Evolutionary conservation across 2,113 vertebrate species (phyloP).

Genomic region (Genyomyrus donnyi): DNA sequence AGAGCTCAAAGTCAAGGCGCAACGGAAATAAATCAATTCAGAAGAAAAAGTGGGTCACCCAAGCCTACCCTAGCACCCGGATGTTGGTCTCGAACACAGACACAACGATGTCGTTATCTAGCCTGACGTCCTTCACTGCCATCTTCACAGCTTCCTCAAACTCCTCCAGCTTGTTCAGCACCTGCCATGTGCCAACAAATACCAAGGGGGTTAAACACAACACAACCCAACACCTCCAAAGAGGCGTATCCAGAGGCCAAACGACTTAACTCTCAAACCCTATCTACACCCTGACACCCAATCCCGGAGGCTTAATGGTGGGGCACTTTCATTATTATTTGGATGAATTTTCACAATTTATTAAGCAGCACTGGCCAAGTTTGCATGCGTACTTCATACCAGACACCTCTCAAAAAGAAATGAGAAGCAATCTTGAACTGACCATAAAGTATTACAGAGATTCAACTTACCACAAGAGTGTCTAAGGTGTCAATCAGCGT

Average conservation of each 20-base stretch:
- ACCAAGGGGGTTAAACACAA: background rate
- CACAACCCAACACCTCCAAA: background rate
- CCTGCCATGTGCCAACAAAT: slow-evolving; percentile 37
- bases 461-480: slow-evolving; percentile 65
- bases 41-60: background rate
- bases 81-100: slow-evolving; percentile 77
- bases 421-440: background rate
- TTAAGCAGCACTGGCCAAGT: background rate
- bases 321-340: background rate
- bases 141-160: slow-evolving; percentile 69
- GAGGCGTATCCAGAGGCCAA: background rate
- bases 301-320: background rate
- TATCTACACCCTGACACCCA: background rate
- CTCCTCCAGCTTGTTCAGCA: slow-evolving; percentile 69
- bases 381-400: background rate
- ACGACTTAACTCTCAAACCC: background rate
- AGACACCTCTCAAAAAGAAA: background rate
- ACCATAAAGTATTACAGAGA: background rate
- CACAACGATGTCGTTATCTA: slow-evolving; percentile 72
- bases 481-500: slow-evolving; percentile 69
- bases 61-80: slow-evolving; percentile 63
- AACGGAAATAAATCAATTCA: background rate
- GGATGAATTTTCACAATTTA: background rate
- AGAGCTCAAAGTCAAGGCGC: background rate
- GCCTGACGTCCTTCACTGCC: slow-evolving; percentile 53